Conservation (phyloP, 1,140 invertebrate genomes). For the Mycetomoellerius zeteki region DNA sequence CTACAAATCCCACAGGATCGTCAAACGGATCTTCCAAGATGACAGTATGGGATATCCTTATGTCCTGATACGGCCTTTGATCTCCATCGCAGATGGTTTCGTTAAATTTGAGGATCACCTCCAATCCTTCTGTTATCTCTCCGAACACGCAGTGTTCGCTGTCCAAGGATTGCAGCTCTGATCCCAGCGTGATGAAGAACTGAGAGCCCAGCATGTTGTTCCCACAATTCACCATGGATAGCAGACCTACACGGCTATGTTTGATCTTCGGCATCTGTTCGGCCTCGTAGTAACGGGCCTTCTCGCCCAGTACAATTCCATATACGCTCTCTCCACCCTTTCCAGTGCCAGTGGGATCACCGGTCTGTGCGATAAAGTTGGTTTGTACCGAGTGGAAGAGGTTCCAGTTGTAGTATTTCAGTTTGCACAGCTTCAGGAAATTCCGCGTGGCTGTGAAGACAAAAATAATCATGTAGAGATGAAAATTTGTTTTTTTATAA, state of each 20-base stretch:
- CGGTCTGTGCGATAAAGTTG: constrained; percentile 99
- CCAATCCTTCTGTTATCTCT: constrained; percentile 97
- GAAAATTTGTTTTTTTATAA: not conserved
- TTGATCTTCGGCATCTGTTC: constrained; percentile 97
- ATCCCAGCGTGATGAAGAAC: constrained; percentile 98
- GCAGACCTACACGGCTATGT: constrained; percentile 94
- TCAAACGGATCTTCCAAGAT: constrained; percentile 98
- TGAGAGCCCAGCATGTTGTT: constrained; percentile 98
- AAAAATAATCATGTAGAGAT: constrained; percentile 28
- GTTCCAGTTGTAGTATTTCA: constrained; percentile 99
- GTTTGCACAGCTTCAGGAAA: constrained; percentile 99
- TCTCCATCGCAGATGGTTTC: constrained; percentile 97
- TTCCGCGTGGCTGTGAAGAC: constrained; percentile 94
- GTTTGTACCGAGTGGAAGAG: constrained; percentile 97
- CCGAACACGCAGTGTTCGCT: constrained; percentile 98
- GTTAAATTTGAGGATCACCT: constrained; percentile 96
- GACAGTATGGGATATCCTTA: constrained; percentile 98
- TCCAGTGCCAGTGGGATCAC: constrained; percentile 97
- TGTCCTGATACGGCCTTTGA: constrained; percentile 98
- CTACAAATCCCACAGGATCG: constrained; percentile 92
- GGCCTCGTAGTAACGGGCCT: constrained; percentile 96
- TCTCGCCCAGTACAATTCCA: constrained; percentile 93
- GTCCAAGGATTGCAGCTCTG: constrained; percentile 97
- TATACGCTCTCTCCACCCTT: constrained; percentile 97
- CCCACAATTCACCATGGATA: constrained; percentile 99